Percentiles rank a stretch among this genome's conserved stretches.
Evolutionary conservation across 2,888 invertebrate genomes (phyloP).

Genomic region (Pseudococcus longispinus): DNA sequence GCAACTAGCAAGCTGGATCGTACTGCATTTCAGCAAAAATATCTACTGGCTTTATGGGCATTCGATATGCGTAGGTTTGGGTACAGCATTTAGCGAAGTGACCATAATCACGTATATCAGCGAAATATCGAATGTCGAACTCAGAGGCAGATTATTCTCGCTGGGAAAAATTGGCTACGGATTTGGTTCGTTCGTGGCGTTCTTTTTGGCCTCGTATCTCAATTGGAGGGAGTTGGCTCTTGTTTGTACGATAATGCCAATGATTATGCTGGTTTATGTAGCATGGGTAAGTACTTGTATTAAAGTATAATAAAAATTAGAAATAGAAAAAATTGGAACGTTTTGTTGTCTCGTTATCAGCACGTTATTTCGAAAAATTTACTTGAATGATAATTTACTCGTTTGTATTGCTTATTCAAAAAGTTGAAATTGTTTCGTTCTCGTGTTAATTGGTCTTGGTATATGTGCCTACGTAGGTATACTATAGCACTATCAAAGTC

Average conservation of each 20-base stretch:
- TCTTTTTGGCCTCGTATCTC: not conserved
- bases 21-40: not conserved
- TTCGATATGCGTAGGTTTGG: not conserved
- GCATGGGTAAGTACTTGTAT: constrained; percentile 14
- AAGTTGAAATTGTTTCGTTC: no score
- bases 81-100: constrained; percentile 40
- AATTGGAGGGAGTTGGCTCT: constrained; percentile 4
- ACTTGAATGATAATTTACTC: no score
- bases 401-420: no score
- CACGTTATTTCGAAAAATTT: no score
- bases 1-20: constrained; percentile 24
- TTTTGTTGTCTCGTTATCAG: no score
- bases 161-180: constrained; percentile 42
- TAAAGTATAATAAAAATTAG: no score
- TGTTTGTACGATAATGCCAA: not conserved
- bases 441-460: no score
- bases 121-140: constrained; percentile 24
- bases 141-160: constrained; percentile 35
- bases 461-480: no score
- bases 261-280: not conserved
- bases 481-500: no score
- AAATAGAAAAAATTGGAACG: no score
- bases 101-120: constrained; percentile 30
- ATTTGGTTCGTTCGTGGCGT: constrained; percentile 19
- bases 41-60: constrained; percentile 35